These are phyloP conservation scores for Paramormyrops hopkinsi DNA, from an alignment of 2,797 vertebrate species.

Conservation along the genomic window DNA sequence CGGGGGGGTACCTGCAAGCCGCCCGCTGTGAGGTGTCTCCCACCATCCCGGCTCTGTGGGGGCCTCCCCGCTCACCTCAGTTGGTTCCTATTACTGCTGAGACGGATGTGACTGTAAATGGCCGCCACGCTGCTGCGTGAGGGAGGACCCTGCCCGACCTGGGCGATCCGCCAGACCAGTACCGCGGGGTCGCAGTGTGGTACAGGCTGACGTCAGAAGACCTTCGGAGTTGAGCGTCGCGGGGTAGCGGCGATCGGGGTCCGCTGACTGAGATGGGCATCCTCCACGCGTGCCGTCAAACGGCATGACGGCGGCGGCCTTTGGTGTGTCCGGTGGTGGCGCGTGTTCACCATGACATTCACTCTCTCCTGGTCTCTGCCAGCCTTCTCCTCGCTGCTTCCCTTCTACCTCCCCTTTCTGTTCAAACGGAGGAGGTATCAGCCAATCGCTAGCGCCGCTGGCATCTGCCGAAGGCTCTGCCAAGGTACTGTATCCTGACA, in stretches of 20 bases:
- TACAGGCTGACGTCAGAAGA: neutral
- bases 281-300: neutral
- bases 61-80: neutral
- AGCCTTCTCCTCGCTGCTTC: conserved; percentile 94
- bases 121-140: neutral
- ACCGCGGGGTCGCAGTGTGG: neutral
- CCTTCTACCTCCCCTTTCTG: conserved; percentile 98
- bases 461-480: conserved; percentile 93
- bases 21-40: neutral
- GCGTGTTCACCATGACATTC: conserved; percentile 57
- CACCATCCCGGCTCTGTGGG: neutral
- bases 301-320: neutral
- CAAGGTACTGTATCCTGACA: conserved; percentile 86
- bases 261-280: neutral
- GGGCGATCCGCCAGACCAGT: neutral
- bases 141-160: neutral
- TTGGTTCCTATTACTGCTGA: neutral
- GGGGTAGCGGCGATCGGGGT: neutral
- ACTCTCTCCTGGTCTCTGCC: conserved; percentile 82
- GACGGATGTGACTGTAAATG: neutral
- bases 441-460: conserved; percentile 84
- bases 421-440: conserved; percentile 99
- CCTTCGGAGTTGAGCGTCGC: neutral
- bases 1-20: neutral
- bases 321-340: neutral